These are phyloP conservation scores for Chiridota heheva DNA, from an alignment of 35 echinoderm and acorn worm species.

Conservation along the genomic window DNA sequence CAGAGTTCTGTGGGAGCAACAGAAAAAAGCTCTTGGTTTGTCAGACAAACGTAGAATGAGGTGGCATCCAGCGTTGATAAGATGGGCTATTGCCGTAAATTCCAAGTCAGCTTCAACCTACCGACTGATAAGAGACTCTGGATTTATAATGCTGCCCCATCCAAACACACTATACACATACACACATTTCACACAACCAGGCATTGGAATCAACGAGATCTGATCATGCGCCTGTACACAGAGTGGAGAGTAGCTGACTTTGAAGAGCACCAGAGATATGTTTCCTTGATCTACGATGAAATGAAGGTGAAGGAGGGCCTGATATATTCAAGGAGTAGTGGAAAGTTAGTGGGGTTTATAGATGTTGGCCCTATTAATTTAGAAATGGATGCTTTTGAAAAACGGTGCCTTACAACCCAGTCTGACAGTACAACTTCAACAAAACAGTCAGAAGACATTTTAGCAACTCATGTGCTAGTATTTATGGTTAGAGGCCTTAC, in stretches of 20 bases:
- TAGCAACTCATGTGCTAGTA: conserved; percentile 12
- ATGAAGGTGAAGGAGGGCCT: conserved; percentile 43
- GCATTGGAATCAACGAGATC: not conserved
- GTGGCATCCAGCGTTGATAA: conserved; percentile 3
- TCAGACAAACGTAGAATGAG: not conserved
- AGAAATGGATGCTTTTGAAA: conserved; percentile 21
- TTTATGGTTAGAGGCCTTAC: conserved; percentile 32
- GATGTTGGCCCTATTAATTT: conserved; percentile 28
- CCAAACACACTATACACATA: conserved; percentile 3
- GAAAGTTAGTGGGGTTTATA: conserved; percentile 20
- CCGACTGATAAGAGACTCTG: not conserved
- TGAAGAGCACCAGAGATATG: not conserved
- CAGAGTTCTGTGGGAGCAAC: conserved; percentile 14
- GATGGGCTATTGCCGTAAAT: conserved; percentile 14
- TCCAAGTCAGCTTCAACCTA: conserved; percentile 1
- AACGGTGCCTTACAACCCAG: not conserved
- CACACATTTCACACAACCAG: not conserved
- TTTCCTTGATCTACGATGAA: conserved; percentile 37
- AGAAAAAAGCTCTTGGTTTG: not conserved
- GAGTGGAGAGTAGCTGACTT: not conserved
- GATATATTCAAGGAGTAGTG: not conserved
- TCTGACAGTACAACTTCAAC: no score
- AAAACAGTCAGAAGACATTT: not conserved
- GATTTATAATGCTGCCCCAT: not conserved
- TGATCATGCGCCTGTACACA: not conserved